Base-by-base conservation (phyloP, 2,888 invertebrate species). In the Leptinotarsa peninsularis region DNA sequence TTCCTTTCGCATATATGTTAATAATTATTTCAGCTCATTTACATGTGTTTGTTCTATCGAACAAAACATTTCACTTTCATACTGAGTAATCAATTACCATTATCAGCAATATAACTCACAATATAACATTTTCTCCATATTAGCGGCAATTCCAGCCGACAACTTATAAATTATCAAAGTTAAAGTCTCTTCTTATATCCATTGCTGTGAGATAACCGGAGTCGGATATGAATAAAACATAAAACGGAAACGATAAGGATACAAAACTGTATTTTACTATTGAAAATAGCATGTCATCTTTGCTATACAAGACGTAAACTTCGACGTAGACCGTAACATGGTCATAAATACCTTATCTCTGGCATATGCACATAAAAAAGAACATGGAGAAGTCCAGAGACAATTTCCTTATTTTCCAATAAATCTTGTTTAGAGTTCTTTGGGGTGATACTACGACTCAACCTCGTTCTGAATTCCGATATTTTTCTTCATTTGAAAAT, bases 381-480 rank as follows among this genome's bases (percentile, higher is more conserved):
- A 43, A 27, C 71, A 70, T 74, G 75, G 75, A 75, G 78, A 76
- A 63, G 60, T 66, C 76, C 66, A 67, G 75, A 76, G 81, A 82
- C 82, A 82, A 82, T 83, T 84, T 83, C 69, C 72, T 82, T 80
- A 79, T 76, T 83, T 81, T 80, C 82, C 83, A 83, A 85, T 85
- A 85, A 85, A 85, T 85, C 84, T 82, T 79, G 76, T 82, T 84
- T 84, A 84, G 82, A 79, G 81, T 79, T 81, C 83, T 82, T 82
- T 72, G 76, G 83, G 79, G 82, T 76, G 80, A 83, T 81, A 76
- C 82, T 83, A 77, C 75, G 80, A 78, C 80, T 78, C 75, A 79
- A 79, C 78, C 83, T 82, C 77, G 77, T 80, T 63, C 76, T 82
- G 84, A 84, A 80, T 83, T 84, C 82, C 82, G 80, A 63, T 63